Evolutionary conservation across 2,888 invertebrate species (phyloP), one percentile per base, ranked within the genome.

Genomic region (Neoaliturus tenellus): DNA sequence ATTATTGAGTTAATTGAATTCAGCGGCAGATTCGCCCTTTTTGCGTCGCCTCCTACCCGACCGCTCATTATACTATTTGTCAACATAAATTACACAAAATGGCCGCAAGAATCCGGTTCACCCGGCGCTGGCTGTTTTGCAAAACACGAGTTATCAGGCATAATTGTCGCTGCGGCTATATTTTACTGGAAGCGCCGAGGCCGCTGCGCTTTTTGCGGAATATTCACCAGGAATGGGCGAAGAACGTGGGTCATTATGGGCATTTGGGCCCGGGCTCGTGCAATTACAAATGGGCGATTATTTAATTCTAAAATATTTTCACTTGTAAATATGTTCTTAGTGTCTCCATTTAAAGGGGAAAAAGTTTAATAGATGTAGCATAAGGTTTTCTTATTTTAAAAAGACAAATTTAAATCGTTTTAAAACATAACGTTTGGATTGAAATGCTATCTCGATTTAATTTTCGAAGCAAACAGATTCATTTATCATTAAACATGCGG

Each of bases 1-100:
- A 75, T 75, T 35, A 75, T 44, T 75, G 75, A 75, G 75, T 23
- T 75, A 75, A 75, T 75, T 75, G 75, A 44, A 44, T 44, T 75
- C 75, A 23, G 44, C 28, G 35, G 35, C 28, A 44, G 75, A 75
- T 75, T 75, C 39, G 33, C 44, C 75, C 41, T 75, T 75, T 75
- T 75, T 75, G 75, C 48, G 25, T 10, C 75, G 71, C 39, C 10
- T 41, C 35, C 33, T 67, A 31, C 67, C 33, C 35, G 14, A 2
- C 2, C 71, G 20, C 31, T 39, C 75, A 75, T 75, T 75, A 75
- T 44, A 44, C 75, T 75, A 75, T 75, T 75, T 75, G 75, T 75
- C 75, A 44, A 75, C 75, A 44, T 48, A 75, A 48, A 75, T 75
- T 28, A 75, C 44, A 44, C 28, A 28, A 75, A 75, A 75, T 17